These are phyloP conservation scores for Saxicola maurus DNA, from an alignment of 2,797 vertebrate species.

Conservation along the genomic window DNA sequence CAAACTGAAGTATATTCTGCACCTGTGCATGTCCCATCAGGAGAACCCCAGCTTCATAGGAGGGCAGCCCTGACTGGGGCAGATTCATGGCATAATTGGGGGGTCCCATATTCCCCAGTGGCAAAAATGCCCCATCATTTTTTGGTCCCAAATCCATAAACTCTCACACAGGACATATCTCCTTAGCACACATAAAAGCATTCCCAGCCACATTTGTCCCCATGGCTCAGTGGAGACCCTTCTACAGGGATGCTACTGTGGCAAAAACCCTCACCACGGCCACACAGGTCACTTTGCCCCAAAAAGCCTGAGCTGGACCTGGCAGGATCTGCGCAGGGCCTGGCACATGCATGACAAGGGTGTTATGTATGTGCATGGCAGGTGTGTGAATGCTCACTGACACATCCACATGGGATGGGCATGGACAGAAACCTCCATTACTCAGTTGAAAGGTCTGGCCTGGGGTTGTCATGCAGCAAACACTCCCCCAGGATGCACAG, in stretches of 20 bases:
- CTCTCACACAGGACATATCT: rapidly evolving
- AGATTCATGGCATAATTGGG: background rate
- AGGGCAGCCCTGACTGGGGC: background rate
- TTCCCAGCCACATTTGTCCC: background rate
- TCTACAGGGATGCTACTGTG: background rate
- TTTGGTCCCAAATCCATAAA: background rate
- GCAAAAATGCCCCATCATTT: rapidly evolving
- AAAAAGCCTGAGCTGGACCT: background rate
- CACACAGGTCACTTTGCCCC: background rate
- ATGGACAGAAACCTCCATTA: background rate
- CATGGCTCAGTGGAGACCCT: background rate
- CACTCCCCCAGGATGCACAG: rapidly evolving
- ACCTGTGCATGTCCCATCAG: rapidly evolving
- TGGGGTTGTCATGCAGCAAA: background rate
- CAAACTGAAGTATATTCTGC: background rate
- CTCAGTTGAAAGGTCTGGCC: background rate
- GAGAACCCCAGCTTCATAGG: rapidly evolving
- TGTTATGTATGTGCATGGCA: rapidly evolving
- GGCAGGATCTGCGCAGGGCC: background rate
- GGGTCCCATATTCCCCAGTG: rapidly evolving
- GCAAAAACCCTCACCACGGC: rapidly evolving
- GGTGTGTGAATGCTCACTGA: background rate
- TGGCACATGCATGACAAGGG: rapidly evolving
- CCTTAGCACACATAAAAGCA: background rate
- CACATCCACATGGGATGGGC: rapidly evolving